Percentiles rank a stretch among this genome's conserved stretches.
phyloP scores from a whole-genome alignment of 2,888 invertebrate species.

The Zaprionus bogoriensis region DNA sequence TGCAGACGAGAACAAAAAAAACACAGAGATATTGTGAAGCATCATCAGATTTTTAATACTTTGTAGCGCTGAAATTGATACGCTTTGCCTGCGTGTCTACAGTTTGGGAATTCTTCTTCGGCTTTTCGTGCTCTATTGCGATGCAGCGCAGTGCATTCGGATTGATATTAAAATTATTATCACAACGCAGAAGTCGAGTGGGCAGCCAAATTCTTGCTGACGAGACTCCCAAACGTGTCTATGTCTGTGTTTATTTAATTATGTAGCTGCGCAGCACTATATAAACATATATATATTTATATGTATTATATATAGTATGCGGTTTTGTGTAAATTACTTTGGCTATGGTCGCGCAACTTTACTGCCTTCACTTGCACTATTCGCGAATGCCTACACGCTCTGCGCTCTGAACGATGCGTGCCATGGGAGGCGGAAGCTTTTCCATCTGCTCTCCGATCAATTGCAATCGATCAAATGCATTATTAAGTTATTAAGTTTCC shows the following conservation, averaged over 20 bases:
- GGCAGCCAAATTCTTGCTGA: not conserved
- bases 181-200: not conserved
- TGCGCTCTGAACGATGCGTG: no score
- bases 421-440: no score
- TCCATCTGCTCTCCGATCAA: no score
- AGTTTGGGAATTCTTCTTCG: not conserved
- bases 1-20: slow-evolving; percentile 1
- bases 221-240: not conserved
- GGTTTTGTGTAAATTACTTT: no score
- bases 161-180: not conserved
- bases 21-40: not conserved
- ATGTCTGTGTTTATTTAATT: not conserved
- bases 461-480: not conserved
- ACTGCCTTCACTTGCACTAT: no score
- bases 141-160: not conserved
- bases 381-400: no score
- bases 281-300: no score
- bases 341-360: no score
- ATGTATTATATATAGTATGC: no score
- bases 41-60: slow-evolving; percentile 24
- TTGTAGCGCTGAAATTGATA: not conserved
- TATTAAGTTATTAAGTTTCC: not conserved
- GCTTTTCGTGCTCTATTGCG: no score
- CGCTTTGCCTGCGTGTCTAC: slow-evolving; percentile 4
- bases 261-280: no score